Base-by-base conservation (phyloP, 2,113 vertebrate species). In the Saguinus midas region DNA sequence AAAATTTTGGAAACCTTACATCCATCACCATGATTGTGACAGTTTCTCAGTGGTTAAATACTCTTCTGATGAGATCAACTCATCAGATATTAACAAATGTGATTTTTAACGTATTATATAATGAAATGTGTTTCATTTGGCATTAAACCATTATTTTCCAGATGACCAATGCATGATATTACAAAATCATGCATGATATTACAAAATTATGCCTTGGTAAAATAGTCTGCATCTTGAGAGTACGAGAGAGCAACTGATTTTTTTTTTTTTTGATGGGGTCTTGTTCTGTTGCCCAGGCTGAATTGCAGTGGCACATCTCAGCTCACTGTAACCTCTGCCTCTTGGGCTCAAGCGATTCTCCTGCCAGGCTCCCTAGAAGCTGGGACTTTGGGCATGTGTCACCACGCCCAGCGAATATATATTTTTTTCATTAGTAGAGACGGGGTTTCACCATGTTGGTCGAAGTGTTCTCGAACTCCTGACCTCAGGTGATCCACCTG, bases 1-100 rank as follows among this genome's bases (percentile, higher is more conserved):
- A n/a, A 89, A 84, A 48, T 37, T 93, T 95, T 92, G 91, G 86
- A 93, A 92, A 97, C 73, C 48, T 86, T 85, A 17, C 6, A 23
- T 86, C 40, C 1, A 14, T 90, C 32, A 91, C 25, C 43, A 37
- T 52, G 68, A 70, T 37, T 52, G 3, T 89, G 85, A 40, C 50
- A 50, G 52, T 91, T 92, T 93, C 43, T 92, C 8, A 87, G 17
- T 43, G 85, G 75, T 95, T 95, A 93, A 96, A 75, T 92, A 68
- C n/a, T 52, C 86, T 96, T 95, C 37, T 86, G 68, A 57, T 94
- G 61, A 87, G 70, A 73, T 68, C 7, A n/a, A n/a, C n/a, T n/a
- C n/a, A n/a, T n/a, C n/a, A n/a, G 58, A 92, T 85, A 66, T 78
- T 84, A 87, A 40, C n/a, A 87, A 52, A 90, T 94, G n/a, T 87